Evolutionary conservation across 1,140 invertebrate genomes (phyloP).

Genomic region (Dendrolimus kikuchii): DNA sequence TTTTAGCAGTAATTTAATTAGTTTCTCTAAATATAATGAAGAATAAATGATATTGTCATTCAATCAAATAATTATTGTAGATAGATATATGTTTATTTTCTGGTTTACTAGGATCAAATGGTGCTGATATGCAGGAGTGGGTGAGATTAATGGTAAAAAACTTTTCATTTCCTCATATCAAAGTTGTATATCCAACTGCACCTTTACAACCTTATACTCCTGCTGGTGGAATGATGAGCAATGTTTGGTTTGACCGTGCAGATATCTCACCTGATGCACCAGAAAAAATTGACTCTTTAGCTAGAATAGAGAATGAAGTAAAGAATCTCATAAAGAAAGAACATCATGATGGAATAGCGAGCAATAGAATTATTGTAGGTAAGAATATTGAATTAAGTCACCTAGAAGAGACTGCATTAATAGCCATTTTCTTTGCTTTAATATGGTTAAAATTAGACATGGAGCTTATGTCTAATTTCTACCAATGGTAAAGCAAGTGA

Average conservation of each 20-base stretch:
- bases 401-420: too few species aligned
- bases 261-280: conserved; percentile 73
- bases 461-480: too few species aligned
- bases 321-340: conserved; percentile 77
- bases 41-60: too few species aligned
- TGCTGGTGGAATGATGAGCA: conserved; percentile 73
- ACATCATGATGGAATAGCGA: conserved; percentile 75
- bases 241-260: conserved; percentile 82
- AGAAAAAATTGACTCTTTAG: conserved; percentile 75
- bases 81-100: neutral
- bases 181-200: conserved; percentile 81
- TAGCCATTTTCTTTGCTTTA: too few species aligned
- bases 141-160: conserved; percentile 74
- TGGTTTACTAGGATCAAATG: conserved; percentile 73
- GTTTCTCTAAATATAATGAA: too few species aligned
- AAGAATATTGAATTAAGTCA: conserved; percentile 13
- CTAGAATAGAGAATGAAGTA: conserved; percentile 72
- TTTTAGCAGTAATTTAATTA: too few species aligned
- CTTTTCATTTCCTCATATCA: conserved; percentile 79
- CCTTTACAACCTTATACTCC: conserved; percentile 79
- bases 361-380: conserved; percentile 78
- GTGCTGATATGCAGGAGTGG: conserved; percentile 76
- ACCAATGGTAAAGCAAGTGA: too few species aligned
- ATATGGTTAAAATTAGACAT: too few species aligned
- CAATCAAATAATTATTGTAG: too few species aligned